Evolutionary conservation across 37 sponge, comb jelly and placozoan genomes (phyloP), one percentile per base, ranked within the genome.

Genomic region (Ephydatia muelleri): DNA sequence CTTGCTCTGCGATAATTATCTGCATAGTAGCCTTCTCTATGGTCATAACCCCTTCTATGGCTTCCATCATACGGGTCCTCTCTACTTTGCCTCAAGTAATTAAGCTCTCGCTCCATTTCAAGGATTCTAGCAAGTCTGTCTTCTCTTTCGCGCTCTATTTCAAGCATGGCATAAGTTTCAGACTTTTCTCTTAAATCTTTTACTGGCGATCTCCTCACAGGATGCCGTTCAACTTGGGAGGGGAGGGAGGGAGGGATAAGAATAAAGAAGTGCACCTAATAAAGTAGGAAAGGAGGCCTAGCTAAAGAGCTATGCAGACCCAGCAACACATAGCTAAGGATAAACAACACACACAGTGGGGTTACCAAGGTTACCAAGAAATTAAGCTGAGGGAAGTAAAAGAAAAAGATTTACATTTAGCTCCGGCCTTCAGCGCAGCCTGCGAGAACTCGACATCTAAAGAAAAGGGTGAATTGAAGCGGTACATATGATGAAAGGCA

Each of bases 401-500:
- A 49, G 13, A 34, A 36, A 67, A 8, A 67, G 25, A 67, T 35
- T 87, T 87, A 86, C 88, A 80, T 87, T 83, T 91, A 35, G 92
- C 92, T 83, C 92, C 92, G 68, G 92, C 84, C 67, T 91, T 80
- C 29, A 83, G 37, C 38, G 92, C 92, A 35, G 92, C 92, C 37
- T 79, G 80, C 16, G 92, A 91, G 77, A 91, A 91, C 77, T 91
- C 92, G 75, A 91, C 92, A 91, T 84, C 92, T 91, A 34, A 4
- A 43, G 75, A 81, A 68, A n/a, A 48, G 38, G 67, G 69, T 68
- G 32, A 31, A 68, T 19, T 57, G 57, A 57, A 72, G 73, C 31
- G 22, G 31, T 36, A 36, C 73, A 72, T 64, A 73, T 25, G 36
- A 37, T 26, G 16, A 32, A 79, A 79, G 67, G 16, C 26, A 32